These are phyloP conservation scores for Acheta domesticus DNA, from an alignment of 2,888 invertebrate genomes.

Conservation along the genomic window DNA sequence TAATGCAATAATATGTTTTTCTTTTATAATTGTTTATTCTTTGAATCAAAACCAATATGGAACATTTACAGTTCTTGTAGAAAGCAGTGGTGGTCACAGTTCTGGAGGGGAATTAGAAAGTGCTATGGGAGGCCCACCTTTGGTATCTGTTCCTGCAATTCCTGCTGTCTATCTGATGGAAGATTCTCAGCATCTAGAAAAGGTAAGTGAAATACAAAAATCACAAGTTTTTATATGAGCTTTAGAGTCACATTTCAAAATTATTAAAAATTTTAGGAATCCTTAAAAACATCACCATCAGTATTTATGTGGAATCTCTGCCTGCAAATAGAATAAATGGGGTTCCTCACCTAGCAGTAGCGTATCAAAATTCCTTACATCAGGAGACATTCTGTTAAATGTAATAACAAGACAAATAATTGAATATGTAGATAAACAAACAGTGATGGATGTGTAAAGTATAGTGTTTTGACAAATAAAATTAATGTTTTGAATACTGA, in stretches of 20 bases:
- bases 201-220: slow-evolving; percentile 47
- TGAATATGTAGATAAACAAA: slow-evolving; percentile 3
- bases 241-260: no score
- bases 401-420: not conserved
- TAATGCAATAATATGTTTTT: no score
- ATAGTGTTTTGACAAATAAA: no score
- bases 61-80: not conserved
- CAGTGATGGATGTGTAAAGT: not conserved
- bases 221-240: not conserved
- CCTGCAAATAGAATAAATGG: no score
- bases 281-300: no score
- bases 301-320: not conserved
- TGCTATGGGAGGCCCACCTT: slow-evolving; percentile 46
- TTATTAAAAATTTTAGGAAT: no score
- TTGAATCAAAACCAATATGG: no score
- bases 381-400: not conserved
- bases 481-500: no score
- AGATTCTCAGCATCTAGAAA: slow-evolving; percentile 59
- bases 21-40: no score
- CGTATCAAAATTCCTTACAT: not conserved
- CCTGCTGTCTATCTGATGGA: slow-evolving; percentile 54
- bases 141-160: slow-evolving; percentile 54
- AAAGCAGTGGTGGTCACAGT: slow-evolving; percentile 19
- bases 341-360: no score
- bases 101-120: not conserved